A percentile compares a stretch with the other conserved stretches of the same genome.
phyloP scores from a whole-genome alignment of 2,888 invertebrate genomes.

The Hemithea aestivaria region DNA sequence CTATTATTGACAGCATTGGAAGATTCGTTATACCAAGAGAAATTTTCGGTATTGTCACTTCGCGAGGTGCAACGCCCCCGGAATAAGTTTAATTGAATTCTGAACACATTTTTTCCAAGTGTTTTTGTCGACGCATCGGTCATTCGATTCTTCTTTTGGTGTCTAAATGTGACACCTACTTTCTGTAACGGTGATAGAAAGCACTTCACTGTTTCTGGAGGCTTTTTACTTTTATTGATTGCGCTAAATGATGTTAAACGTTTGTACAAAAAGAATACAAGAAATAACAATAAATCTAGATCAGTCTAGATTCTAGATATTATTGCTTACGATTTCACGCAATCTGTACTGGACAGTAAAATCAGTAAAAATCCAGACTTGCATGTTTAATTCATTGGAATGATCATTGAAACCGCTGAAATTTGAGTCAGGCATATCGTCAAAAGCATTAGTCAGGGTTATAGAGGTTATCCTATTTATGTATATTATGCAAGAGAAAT shows the following conservation, averaged over 20 bases:
- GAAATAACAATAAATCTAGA: slow-evolving; percentile 8
- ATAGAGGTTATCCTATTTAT: too few species aligned
- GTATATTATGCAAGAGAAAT: too few species aligned
- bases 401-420: too few species aligned
- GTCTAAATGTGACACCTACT: slow-evolving; percentile 37
- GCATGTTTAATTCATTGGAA: too few species aligned
- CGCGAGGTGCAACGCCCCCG: slow-evolving; percentile 56
- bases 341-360: slow-evolving; percentile 7
- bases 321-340: slow-evolving; percentile 15
- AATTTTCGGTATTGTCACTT: slow-evolving; percentile 64
- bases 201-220: slow-evolving; percentile 35
- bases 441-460: too few species aligned
- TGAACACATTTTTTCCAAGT: slow-evolving; percentile 46
- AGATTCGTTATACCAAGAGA: slow-evolving; percentile 54
- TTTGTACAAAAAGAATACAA: slow-evolving; percentile 17
- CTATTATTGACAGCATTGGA: slow-evolving; percentile 56
- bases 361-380: slow-evolving; percentile 10
- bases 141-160: slow-evolving; percentile 42
- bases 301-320: slow-evolving; percentile 8
- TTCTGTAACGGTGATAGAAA: slow-evolving; percentile 40
- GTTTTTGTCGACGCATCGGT: slow-evolving; percentile 40
- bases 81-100: slow-evolving; percentile 70
- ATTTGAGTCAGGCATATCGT: too few species aligned
- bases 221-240: slow-evolving; percentile 29
- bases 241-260: slow-evolving; percentile 33